Base-by-base conservation (phyloP, 2,113 vertebrate species). In the Pelecanus crispus region DNA sequence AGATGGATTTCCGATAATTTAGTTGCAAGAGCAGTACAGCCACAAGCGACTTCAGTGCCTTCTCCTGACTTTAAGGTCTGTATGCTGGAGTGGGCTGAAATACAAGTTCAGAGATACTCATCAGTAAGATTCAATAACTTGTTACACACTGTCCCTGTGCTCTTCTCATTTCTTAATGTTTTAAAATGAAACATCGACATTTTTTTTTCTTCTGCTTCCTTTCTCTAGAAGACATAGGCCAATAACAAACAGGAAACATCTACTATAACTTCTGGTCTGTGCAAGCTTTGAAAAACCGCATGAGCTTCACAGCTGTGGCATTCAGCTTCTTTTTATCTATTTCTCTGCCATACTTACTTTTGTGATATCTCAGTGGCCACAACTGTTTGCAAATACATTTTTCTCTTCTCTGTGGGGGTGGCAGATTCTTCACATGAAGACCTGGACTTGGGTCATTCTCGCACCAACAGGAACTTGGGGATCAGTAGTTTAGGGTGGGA, bases 41-140 rank as follows among this genome's bases (percentile, higher is more conserved):
- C 71, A 36, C 45, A 49, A 73, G 42, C 2, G 7, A 28, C 9
- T 83, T 66, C 28, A 29, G 1, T 25, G 2, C 2, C 0, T 25
- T 88, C 11, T 58, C 4, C n/a, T 53, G 58, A 32, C 58, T n/a
- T 62, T 25, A 62, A 56, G 53, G 79, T 74, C 63, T 86, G n/a
- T 2, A 4, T 50, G 10, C 50, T 50, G 24, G 18, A 81, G 45
- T 19, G 59, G 14, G 42, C n/a, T 88, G 75, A 86, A 66, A 25
- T 1, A 42, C 4, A 40, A 71, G 3, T 66, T 91, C 36, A 38
- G 42, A 91, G 31, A 32, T 68, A 47, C 10, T 36, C 14, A 13
- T 63, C 38, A 72, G 4, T 79, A 50, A 58, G 34, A 59, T 72
- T 56, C 15, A 18, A 4, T 49, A 42, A 31, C 16, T 71, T 59